These are phyloP conservation scores for Ridgeia piscesae DNA, from an alignment of 1,140 invertebrate species.

Conservation along the genomic window DNA sequence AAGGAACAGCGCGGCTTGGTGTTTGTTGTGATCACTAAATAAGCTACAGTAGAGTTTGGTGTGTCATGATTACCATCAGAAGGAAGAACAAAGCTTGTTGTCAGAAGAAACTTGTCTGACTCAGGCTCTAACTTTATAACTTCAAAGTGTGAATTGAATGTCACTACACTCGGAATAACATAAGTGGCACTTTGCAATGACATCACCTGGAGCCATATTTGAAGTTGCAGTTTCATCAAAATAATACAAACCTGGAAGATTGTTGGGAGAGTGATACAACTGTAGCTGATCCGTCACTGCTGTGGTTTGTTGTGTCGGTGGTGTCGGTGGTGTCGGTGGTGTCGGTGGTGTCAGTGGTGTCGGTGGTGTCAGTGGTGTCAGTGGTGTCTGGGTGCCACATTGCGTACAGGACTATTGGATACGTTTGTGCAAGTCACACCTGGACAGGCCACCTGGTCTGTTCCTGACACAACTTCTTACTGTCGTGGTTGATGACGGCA, in stretches of 20 bases:
- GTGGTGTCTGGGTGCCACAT: background rate
- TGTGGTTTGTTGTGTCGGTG: too few species aligned
- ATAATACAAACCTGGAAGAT: background rate
- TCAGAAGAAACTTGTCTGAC: background rate
- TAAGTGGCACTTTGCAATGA: background rate
- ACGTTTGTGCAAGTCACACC: background rate
- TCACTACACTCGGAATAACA: background rate
- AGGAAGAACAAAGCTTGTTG: background rate
- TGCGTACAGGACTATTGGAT: background rate
- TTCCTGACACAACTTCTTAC: background rate
- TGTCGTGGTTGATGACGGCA: background rate
- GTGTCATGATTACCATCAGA: background rate
- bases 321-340: background rate
- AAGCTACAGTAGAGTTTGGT: too few species aligned
- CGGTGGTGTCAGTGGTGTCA: background rate
- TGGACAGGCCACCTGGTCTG: background rate
- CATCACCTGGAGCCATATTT: background rate
- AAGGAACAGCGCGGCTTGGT: too few species aligned
- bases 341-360: background rate
- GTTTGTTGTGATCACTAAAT: too few species aligned
- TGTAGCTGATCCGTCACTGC: background rate
- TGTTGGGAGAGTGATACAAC: background rate
- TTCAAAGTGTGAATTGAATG: too few species aligned
- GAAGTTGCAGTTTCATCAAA: background rate
- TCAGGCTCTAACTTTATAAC: background rate